phyloP scores from a whole-genome alignment of 1,140 invertebrate species.

The Armadillidium nasatum region DNA sequence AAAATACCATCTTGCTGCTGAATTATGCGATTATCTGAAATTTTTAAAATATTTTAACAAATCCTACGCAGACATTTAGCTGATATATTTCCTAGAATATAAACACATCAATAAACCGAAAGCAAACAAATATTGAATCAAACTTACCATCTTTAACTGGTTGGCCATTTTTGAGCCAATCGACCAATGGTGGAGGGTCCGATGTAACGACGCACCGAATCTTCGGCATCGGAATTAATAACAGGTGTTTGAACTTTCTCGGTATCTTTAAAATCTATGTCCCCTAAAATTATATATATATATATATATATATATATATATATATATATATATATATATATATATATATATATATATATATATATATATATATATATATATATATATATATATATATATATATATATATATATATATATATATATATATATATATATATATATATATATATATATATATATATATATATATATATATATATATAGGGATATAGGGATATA shows the following conservation, averaged over 20 bases:
- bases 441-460: too few species aligned
- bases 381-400: constrained; percentile 18
- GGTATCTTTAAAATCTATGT: constrained; percentile 77
- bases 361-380: constrained; percentile 16
- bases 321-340: not conserved
- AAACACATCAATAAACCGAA: not conserved
- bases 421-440: too few species aligned
- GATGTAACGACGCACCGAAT: constrained; percentile 78
- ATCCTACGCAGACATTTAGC: too few species aligned
- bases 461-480: too few species aligned
- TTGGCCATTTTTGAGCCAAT: constrained; percentile 75
- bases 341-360: constrained; percentile 14
- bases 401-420: not conserved
- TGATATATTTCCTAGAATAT: not conserved
- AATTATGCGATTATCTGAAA: constrained; percentile 64
- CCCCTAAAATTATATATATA: constrained; percentile 57
- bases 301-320: constrained; percentile 20
- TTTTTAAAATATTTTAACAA: not conserved
- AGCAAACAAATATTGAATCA: not conserved
- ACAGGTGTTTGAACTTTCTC: constrained; percentile 76
- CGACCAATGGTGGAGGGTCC: constrained; percentile 72
- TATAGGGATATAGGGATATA: too few species aligned
- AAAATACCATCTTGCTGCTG: constrained; percentile 68
- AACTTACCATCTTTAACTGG: constrained; percentile 49
- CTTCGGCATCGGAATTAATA: constrained; percentile 66